Base-by-base conservation (phyloP, 2,888 invertebrate species). In the Pterobdella sp. region DNA sequence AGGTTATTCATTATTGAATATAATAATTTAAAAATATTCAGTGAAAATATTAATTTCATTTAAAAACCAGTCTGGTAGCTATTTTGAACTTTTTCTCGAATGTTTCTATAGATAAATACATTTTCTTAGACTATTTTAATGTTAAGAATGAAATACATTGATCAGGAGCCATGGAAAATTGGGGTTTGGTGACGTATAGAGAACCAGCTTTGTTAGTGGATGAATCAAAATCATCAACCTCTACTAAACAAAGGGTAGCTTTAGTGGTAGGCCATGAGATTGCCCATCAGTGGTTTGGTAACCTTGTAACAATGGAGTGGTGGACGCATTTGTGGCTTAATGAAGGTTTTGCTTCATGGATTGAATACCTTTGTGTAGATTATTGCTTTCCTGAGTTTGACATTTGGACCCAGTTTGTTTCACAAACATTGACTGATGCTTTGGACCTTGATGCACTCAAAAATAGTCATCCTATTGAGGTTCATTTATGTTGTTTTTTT, bases 221-320 rank as follows among this genome's bases (percentile, higher is more conserved):
- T 85, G 90, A 91, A 0, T 87, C 90, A 79, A 91, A 94, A 81
- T 92, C 94, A 0, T 93, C 94, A 0, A 88, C 92, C 1, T 88
- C 79, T 66, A 77, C 80, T 32, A 79, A 80, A 73, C 82, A 82
- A 75, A 32, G 68, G 14, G 75, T 76, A 31, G 94, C 94, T 0
- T 84, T 94, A 31, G 91, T 93, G 0, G 85, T 87, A 18, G 84
- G 82, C 1, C 96, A 97, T 84, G 96, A 97, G 84, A 85, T 97
- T 69, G 94, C 94, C 1, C 96, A 96, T 84, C 94, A 95, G 83
- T 97, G 97, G 96, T 97, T 97, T 85, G 97, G 96, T 7, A 95
- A 96, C 83, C 87, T 96, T 66, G 95, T 95, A 0, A 96, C 96
- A 34, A 95, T 96, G 94, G 93, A 94, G 84, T 94, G 94, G 94